Base-by-base conservation (phyloP, 2,888 invertebrate genomes). In the Oegoconia quadripuncta region DNA sequence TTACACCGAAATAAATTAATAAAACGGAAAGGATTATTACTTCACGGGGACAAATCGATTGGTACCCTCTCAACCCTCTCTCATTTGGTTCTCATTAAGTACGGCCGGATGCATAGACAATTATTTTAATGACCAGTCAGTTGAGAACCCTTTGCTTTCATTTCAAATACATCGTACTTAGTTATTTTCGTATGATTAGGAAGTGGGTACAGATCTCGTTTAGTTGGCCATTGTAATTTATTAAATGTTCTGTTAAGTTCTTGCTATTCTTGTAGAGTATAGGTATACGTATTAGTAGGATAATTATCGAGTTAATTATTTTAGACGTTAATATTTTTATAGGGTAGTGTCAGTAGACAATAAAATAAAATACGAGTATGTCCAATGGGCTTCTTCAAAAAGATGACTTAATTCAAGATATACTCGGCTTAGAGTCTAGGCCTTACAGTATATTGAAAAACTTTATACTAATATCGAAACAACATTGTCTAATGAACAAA, bases 21-120 rank as follows among this genome's bases (percentile, higher is more conserved):
- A 52, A 54, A 70, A 63, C 79, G 82, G 80, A 80, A 78, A 71
- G 56, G 61, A 59, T 82, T 66, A 83, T 77, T 65, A 65, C 72
- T 77, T 84, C 78, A 86, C 80, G 80, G 80, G 55, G 52, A 65
- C 80, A 77, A 86, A 86, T 86, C 82, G 77, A 84, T 86, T 84
- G 79, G 39, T 64, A 43, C 55, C 60, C 48, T 50, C 66, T 50
- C 66, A 72, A 80, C 79, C 77, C 80, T 70, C 29, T 7, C 69
- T 81, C 84, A 84, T 80, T 83, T 83, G 84, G 82, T 80, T 68
- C 73, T 82, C 78, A 84, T 84, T 84, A 83, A 64, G 51, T 34
- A 43, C 59, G 57, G n/a, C 79, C 81, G 83, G 83, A 84, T 80
- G 82, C 80, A 55, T 64, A 59, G 54, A 65, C 64, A 74, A 78